These are phyloP conservation scores for Himalopsyche phryganea DNA, from an alignment of 1,140 invertebrate genomes.

Conservation along the genomic window DNA sequence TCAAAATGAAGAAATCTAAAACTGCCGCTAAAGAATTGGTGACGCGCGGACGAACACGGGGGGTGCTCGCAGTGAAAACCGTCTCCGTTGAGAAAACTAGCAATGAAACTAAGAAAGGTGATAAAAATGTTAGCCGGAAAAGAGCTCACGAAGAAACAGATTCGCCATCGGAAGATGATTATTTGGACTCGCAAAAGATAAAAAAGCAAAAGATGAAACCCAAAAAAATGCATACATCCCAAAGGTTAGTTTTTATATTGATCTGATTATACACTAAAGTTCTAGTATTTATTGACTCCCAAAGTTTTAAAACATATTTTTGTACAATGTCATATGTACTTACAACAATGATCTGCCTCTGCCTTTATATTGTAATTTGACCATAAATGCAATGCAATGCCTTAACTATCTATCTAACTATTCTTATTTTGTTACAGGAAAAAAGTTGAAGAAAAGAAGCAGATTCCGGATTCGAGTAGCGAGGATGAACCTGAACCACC, in stretches of 20 bases:
- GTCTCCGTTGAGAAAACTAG: background rate
- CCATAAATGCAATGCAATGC: too few species aligned
- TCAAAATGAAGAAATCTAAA: conserved; percentile 8
- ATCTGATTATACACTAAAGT: background rate
- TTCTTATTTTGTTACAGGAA: conserved; percentile 39
- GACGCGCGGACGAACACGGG: too few species aligned
- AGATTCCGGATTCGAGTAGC: conserved; percentile 54
- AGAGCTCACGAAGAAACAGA: conserved; percentile 38
- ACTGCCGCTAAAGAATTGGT: background rate
- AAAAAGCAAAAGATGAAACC: conserved; percentile 50
- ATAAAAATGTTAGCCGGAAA: conserved; percentile 13
- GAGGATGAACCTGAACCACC: conserved; percentile 48
- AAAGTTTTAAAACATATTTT: conserved; percentile 1
- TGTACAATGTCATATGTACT: background rate
- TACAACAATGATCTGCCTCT: background rate
- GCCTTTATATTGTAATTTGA: too few species aligned
- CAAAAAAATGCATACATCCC: conserved; percentile 44
- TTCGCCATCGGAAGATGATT: conserved; percentile 51
- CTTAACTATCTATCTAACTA: too few species aligned
- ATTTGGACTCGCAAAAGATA: conserved; percentile 41
- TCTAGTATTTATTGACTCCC: background rate
- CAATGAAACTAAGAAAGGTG: conserved; percentile 7
- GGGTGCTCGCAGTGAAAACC: background rate
- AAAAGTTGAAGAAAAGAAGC: conserved; percentile 53
- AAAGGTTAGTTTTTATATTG: conserved; percentile 38